A percentile compares a stretch with the other conserved stretches of the same genome.
phyloP scores from a whole-genome alignment of 1,140 invertebrate genomes.

The Pomphorhynchus laevis region DNA sequence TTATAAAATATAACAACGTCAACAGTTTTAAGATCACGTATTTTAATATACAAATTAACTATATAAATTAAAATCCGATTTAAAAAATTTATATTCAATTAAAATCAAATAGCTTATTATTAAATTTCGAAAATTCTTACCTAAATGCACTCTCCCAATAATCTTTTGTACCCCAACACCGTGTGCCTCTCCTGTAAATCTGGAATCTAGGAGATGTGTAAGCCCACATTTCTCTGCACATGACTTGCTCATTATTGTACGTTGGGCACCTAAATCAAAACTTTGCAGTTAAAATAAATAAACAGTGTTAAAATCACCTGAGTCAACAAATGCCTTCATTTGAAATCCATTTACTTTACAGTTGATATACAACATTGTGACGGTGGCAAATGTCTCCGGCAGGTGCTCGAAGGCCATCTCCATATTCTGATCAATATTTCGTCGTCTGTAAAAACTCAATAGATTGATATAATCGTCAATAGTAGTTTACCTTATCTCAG shows the following conservation, averaged over 20 bases:
- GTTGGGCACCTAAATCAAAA: constrained; percentile 19
- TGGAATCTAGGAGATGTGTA: constrained; percentile 56
- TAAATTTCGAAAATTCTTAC: constrained; percentile 16
- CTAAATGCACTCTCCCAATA: constrained; percentile 70
- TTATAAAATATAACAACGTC: too few relatives aligned
- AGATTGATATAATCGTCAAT: too few relatives aligned
- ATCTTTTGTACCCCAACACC: constrained; percentile 71
- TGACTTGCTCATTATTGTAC: constrained; percentile 23
- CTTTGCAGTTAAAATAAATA: constrained; percentile 1
- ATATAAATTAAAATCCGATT: neutral
- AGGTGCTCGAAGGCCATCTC: constrained; percentile 87
- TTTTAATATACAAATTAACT: too few relatives aligned
- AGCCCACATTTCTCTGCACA: constrained; percentile 49
- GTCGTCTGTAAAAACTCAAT: constrained; percentile 26
- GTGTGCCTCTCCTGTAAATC: constrained; percentile 62
- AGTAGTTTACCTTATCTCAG: too few relatives aligned
- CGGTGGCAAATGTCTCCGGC: constrained; percentile 78
- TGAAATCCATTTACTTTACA: constrained; percentile 69
- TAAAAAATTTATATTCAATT: neutral
- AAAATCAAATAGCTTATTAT: constrained; percentile 1
- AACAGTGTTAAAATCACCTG: constrained; percentile 23
- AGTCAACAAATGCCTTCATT: constrained; percentile 88
- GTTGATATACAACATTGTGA: constrained; percentile 75
- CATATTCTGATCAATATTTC: constrained; percentile 91
- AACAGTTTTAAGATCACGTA: too few relatives aligned